Evolutionary conservation across 2,888 invertebrate species (phyloP), one percentile per base, ranked within the genome.

Genomic region (Drosophila rubida): DNA sequence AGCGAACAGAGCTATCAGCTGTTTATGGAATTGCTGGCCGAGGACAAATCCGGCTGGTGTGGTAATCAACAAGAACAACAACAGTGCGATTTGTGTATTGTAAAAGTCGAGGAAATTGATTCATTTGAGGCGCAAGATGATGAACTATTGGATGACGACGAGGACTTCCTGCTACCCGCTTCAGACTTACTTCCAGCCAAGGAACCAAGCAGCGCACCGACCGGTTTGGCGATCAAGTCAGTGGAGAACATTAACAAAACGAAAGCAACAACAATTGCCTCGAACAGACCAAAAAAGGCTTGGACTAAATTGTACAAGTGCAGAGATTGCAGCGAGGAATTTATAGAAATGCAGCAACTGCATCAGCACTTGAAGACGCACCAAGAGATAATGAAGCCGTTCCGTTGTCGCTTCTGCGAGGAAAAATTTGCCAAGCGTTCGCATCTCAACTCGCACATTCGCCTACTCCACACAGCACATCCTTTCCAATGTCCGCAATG

Each of bases 1-100:
- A 67, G 68, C n/a, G 57, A 68, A 19, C 39, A 61, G 27, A 75
- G 68, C 44, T 51, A 55, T 4, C 14, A 55, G 14, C 54, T 27
- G 3, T 45, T 44, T 4, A 27, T 23, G 32, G 44, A 53, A 7
- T 13, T 45, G 14, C 7, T 54, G 11, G 7, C 5, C 2, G 27
- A 42, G n/a, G 25, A 25, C 44, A 41, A 35, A 35, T 7, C 14
- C 14, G 16, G 14, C 9, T 14, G 39, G 14, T 19, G 4, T 4
- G 9, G 30, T 23, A 30, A 30, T 30, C 11, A 30, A 9, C 30
- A n/a, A 19, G 19, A 19, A 19, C 2, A 32, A n/a, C 32, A 32
- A 32, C 32, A 25, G 6, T 25, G n/a, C 1, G 32, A n/a, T n/a
- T 32, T 32, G 32, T n/a, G 32, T n/a, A 32, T 32, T n/a, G 32